Conservation (phyloP, 2,888 invertebrate genomes). For the Cinara cedri region DNA sequence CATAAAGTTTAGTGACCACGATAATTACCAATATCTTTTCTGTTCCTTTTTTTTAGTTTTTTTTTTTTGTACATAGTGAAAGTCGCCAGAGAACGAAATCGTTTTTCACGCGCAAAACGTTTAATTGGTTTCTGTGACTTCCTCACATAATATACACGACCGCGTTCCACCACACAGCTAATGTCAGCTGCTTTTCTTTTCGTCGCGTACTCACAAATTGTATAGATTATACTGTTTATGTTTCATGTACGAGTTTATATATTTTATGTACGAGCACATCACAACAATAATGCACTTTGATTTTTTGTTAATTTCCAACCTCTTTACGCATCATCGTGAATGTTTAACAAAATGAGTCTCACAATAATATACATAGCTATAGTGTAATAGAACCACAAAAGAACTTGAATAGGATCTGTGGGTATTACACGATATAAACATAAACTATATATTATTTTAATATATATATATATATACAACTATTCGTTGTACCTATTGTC, state of each 20-base stretch:
- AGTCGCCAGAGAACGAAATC: conserved; percentile 40
- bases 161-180: not conserved
- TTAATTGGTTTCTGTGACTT: conserved; percentile 46
- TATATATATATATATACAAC: not conserved
- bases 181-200: conserved; percentile 10
- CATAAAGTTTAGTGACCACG: no score
- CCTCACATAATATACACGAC: conserved; percentile 3
- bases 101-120: conserved; percentile 22
- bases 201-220: not conserved
- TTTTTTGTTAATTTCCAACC: not conserved
- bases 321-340: not conserved
- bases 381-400: not conserved
- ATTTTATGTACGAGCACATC: not conserved
- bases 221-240: not conserved
- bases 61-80: conserved; percentile 27
- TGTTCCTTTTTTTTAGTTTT: not conserved
- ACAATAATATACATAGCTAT: not conserved
- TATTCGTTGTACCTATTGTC: not conserved
- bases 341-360: not conserved
- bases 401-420: not conserved
- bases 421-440: no score
- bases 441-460: not conserved
- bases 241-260: not conserved
- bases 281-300: not conserved
- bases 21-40: no score